A percentile compares a stretch with the other conserved stretches of the same genome.
Conservation (phyloP, 2,113 vertebrate species). For the Xenopus laevis region DNA sequence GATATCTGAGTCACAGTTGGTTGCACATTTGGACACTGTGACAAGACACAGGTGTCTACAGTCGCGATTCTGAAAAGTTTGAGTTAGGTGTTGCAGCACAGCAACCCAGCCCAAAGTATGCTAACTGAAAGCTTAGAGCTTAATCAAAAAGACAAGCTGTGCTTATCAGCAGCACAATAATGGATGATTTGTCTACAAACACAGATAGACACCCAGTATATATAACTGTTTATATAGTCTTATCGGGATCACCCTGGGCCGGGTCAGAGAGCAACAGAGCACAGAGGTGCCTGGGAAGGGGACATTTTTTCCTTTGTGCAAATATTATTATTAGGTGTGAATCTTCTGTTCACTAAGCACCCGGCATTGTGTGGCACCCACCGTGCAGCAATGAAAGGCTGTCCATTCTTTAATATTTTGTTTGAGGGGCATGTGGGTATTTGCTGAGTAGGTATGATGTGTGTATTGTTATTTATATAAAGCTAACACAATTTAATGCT, state of each 20-base stretch:
- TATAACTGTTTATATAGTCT: conserved; percentile 18
- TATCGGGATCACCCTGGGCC: neutral
- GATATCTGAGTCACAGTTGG: too few relatives aligned
- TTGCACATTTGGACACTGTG: too few relatives aligned
- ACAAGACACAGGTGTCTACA: too few relatives aligned
- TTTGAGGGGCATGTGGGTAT: conserved; percentile 1
- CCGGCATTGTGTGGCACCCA: neutral
- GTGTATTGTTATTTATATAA: too few relatives aligned
- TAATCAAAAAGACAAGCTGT: conserved; percentile 2
- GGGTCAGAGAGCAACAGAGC: conserved; percentile 12
- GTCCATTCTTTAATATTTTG: neutral
- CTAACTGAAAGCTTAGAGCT: neutral
- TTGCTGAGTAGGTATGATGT: neutral
- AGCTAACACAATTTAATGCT: too few relatives aligned
- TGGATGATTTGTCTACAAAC: conserved; percentile 27
- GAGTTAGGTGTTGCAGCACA: too few relatives aligned
- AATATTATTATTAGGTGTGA: conserved; percentile 38
- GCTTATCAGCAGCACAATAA: conserved; percentile 21
- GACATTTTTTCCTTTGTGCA: conserved; percentile 11
- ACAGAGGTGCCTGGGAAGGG: conserved; percentile 9
- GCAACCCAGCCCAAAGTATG: too few relatives aligned
- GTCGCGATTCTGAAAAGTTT: too few relatives aligned
- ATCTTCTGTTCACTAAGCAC: neutral
- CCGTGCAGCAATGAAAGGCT: conserved; percentile 3
- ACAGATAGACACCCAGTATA: conserved; percentile 27